Base-by-base conservation (phyloP, 1,140 invertebrate species). In the Hydropsyche tenuis region DNA sequence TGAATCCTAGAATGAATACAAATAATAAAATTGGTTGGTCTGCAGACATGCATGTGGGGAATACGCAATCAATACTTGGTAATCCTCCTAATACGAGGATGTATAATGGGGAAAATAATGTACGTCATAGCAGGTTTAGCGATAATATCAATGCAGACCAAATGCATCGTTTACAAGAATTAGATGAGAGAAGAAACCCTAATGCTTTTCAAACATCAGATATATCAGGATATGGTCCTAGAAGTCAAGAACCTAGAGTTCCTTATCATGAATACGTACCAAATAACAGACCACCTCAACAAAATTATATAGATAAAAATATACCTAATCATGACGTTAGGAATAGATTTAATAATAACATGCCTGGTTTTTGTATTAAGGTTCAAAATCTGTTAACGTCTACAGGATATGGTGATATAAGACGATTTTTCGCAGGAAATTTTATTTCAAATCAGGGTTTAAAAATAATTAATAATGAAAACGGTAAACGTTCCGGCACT, bases 391-490 rank as follows among this genome's bases (percentile, higher is more conserved):
- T 92, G 80, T 88, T 89, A 0, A 81, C 86, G 16, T 89, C 86
- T 72, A 87, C 91, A 0, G 88, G 87, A n/a, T 94, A 94, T 79
- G 87, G 88, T 20, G 94, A 96, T 79, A 84, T 97, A 0, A 85
- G 93, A 11, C 88, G 91, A 65, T 92, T 96, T 73, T 96, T 97
- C 80, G 86, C 88, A 4, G 90, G 90, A 7, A 87, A 92, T 64
- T 89, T 90, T 78, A 94, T 97, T 45, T 89, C 91, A 9, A 91
- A 91, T 73, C 91, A 93, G 79, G 93, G 94, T 2, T 88, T 97
- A 30, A 96, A 96, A 82, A 86, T 97, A 76, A 90, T 94, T 7
- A 93, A 91, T 79, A 92, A 96, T 77, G 88, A 89, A 12, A 87
- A 90, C 75, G 94, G 95, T 0, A 88, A 90, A 25, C 87, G 92